Percentiles rank a stretch among this genome's conserved stretches.
Evolutionary conservation across 1,140 invertebrate species (phyloP).

Genomic region (Sinonovacula constricta): DNA sequence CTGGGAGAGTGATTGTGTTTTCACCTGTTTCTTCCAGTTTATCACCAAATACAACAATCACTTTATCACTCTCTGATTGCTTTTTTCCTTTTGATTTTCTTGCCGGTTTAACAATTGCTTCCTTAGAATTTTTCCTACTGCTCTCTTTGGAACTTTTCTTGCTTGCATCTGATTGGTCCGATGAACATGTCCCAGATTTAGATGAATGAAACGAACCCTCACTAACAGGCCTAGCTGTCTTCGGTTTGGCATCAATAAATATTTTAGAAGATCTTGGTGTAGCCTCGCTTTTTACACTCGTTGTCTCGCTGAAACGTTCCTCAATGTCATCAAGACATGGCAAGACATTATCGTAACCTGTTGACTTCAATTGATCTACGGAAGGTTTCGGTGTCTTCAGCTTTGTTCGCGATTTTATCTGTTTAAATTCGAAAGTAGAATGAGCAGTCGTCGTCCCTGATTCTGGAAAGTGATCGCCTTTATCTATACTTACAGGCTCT

Average conservation of each 20-base stretch:
- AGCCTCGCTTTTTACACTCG: background rate
- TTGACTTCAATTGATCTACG: background rate
- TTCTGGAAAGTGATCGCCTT: conserved; percentile 25
- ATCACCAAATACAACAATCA: background rate
- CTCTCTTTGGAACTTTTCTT: conserved; percentile 7
- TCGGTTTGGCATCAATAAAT: background rate
- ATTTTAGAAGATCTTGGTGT: too few species aligned
- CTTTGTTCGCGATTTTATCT: conserved; percentile 20
- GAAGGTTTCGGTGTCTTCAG: background rate
- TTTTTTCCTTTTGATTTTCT: conserved; percentile 19
- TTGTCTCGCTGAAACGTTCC: background rate
- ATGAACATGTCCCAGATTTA: too few species aligned
- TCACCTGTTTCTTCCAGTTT: background rate
- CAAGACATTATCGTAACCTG: background rate
- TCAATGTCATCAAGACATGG: background rate
- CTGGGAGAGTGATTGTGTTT: background rate
- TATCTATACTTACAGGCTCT: conserved; percentile 35
- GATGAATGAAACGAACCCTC: too few species aligned
- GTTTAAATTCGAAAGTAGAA: conserved; percentile 50
- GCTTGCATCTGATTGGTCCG: background rate
- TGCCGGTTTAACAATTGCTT: conserved; percentile 29
- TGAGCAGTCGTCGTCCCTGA: conserved; percentile 47
- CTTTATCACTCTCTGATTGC: background rate
- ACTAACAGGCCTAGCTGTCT: background rate
- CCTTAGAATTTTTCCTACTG: conserved; percentile 40